phyloP scores from a whole-genome alignment of 1,140 invertebrate genomes.

The Colletes latitarsis region DNA sequence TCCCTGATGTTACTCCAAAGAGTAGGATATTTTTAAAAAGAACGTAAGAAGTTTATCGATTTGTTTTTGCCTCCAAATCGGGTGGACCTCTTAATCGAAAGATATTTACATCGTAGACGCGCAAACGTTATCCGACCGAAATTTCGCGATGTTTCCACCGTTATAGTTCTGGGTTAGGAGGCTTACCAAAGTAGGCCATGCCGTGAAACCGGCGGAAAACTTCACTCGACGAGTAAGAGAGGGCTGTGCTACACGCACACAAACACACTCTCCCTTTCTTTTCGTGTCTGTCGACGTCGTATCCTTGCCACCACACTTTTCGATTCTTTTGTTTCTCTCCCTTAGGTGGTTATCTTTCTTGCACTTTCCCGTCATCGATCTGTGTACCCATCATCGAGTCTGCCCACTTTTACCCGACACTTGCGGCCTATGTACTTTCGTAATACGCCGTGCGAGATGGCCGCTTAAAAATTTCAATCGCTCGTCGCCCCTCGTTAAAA shows the following conservation, averaged over 20 bases:
- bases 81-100: background rate
- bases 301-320: background rate
- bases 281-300: background rate
- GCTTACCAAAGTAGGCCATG: slow-evolving; percentile 37
- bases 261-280: too few relatives aligned
- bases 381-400: slow-evolving; percentile 43
- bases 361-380: slow-evolving; percentile 32
- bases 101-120: background rate
- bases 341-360: slow-evolving; percentile 19
- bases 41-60: too few relatives aligned
- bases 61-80: too few relatives aligned
- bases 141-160: slow-evolving; percentile 19
- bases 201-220: slow-evolving; percentile 44
- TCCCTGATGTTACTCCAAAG: too few relatives aligned
- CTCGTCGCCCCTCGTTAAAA: background rate
- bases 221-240: slow-evolving; percentile 19
- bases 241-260: background rate
- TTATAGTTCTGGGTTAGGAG: slow-evolving; percentile 39
- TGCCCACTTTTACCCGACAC: background rate
- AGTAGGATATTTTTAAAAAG: too few relatives aligned
- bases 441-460: background rate
- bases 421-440: slow-evolving; percentile 8
- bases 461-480: slow-evolving; percentile 24
- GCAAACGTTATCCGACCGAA: background rate
- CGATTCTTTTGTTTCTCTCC: background rate